Percentiles rank a stretch among this genome's conserved stretches.
Evolutionary conservation across 2,797 vertebrate genomes (phyloP).

Genomic region (Acridotheres tristis): DNA sequence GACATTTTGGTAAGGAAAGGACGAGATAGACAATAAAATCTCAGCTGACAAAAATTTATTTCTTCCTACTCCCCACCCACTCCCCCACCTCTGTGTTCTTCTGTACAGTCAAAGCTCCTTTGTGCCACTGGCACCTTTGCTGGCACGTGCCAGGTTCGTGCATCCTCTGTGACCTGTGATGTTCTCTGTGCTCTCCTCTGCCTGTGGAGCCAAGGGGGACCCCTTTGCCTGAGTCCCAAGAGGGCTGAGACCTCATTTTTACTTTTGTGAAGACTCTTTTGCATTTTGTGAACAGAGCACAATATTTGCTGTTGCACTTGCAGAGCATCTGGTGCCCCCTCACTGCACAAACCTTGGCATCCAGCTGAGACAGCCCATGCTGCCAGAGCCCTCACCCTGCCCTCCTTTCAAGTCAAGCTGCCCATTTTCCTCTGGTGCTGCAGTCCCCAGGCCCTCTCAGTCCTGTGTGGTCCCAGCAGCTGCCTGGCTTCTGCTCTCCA

Average conservation of each 20-base stretch:
- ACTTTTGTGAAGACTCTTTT: not conserved
- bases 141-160: not conserved
- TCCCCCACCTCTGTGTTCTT: not conserved
- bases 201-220: fast-evolving
- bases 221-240: not conserved
- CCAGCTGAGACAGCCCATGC: not conserved
- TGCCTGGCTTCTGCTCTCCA: not conserved
- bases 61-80: not conserved
- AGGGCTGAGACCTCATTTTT: not conserved
- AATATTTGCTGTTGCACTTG: not conserved
- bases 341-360: not conserved
- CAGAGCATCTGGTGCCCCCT: fast-evolving
- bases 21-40: not conserved
- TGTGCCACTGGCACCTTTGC: not conserved
- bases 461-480: not conserved
- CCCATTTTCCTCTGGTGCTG: not conserved
- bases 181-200: not conserved
- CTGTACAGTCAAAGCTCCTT: not conserved
- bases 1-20: not conserved
- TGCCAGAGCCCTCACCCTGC: not conserved
- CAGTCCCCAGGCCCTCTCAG: not conserved
- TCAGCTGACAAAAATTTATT: not conserved
- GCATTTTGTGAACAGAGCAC: not conserved
- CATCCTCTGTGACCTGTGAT: not conserved
- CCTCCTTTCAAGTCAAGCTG: not conserved